Evolutionary conservation across 1,140 invertebrate genomes (phyloP), one percentile per base, ranked within the genome.

Genomic region (Zophobas atratus): DNA sequence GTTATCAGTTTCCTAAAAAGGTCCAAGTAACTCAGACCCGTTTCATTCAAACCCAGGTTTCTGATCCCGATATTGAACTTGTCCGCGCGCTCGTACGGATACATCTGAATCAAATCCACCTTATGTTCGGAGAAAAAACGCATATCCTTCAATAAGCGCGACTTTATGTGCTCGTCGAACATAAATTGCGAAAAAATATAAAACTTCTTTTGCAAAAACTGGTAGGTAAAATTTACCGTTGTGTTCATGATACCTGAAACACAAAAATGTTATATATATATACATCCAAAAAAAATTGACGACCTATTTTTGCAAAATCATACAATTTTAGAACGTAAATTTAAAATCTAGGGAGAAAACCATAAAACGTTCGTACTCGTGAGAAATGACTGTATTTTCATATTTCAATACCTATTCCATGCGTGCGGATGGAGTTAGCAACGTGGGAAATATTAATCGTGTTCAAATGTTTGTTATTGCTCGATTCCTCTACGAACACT

Each of bases 81-180:
- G 75, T 99, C 97, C 2, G 98, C 98, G 83, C 96, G 89, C 81
- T 98, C 96, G 86, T 96, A 99, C 0, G 91, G 89, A 86, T 95
- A 96, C 81, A 91, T 90, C 77, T 92, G 89, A 81, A 91, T 88
- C 57, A 88, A 84, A 48, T 88, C 85, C 33, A 80, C 85, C 79
- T 89, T 89, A 78, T 88, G 89, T 80, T 94, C 92, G 81, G 91
- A 90, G 79, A 92, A 92, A 82, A 88, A 93, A 74, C 94, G 92
- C 77, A 96, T 90, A 87, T 99, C 98, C 87, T 97, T 97, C 70
- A 97, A 91, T 0, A 99, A 87, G 71, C 96, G 90, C 0, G 97
- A 99, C 87, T 99, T 99, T 67, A 99, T 99, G 82, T 98, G 97
- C 87, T 99, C 98, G 87, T 99, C 98, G 86, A 95, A 99, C 81